Conservation (phyloP, 2,797 vertebrate species). For the Nannoperca australis region DNA sequence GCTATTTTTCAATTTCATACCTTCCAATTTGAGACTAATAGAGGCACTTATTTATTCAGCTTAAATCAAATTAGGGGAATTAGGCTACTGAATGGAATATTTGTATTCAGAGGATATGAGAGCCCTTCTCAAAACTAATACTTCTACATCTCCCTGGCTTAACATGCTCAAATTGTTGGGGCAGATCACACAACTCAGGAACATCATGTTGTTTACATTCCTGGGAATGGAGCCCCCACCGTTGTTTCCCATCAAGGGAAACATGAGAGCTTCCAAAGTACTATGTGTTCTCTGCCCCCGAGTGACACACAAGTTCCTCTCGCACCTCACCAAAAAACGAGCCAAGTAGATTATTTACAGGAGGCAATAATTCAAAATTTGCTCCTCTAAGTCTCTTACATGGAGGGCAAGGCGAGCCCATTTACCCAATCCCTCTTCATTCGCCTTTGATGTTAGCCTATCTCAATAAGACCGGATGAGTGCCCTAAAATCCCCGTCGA, state of each 20-base stretch:
- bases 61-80: slow-evolving; percentile 65
- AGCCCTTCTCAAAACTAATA: slow-evolving; percentile 43
- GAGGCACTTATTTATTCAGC: slow-evolving; percentile 60
- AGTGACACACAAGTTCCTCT: slow-evolving; percentile 78
- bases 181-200: slow-evolving; percentile 71
- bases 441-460: slow-evolving; percentile 83
- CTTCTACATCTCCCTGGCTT: slow-evolving; percentile 41
- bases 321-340: slow-evolving; percentile 52
- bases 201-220: slow-evolving; percentile 80
- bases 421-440: slow-evolving; percentile 81
- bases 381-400: slow-evolving; percentile 78
- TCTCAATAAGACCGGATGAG: slow-evolving; percentile 84
- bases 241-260: slow-evolving; percentile 77
- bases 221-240: slow-evolving; percentile 65
- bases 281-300: slow-evolving; percentile 69
- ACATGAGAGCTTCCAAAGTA: slow-evolving; percentile 78
- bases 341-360: slow-evolving; percentile 82
- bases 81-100: slow-evolving; percentile 54
- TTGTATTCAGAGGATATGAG: slow-evolving; percentile 52
- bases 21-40: slow-evolving; percentile 62
- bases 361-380: slow-evolving; percentile 84
- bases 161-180: slow-evolving; percentile 54
- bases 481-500: slow-evolving; percentile 82
- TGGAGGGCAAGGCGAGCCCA: slow-evolving; percentile 75
- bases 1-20: slow-evolving; percentile 67